phyloP scores from a whole-genome alignment of 2,797 vertebrate species.

The Hypotaenidia philippensis region DNA sequence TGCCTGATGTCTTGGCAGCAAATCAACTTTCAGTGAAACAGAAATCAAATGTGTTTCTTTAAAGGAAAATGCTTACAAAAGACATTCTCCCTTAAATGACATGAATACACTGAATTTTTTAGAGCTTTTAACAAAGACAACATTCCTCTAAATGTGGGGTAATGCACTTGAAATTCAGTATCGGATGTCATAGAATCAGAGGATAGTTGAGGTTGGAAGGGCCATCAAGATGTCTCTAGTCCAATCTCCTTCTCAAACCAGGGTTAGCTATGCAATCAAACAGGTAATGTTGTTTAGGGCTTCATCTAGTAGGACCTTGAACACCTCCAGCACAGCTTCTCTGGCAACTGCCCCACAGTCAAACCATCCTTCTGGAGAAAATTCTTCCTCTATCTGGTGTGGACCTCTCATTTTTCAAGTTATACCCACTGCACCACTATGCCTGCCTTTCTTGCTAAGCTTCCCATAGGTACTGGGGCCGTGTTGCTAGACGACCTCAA shows the following conservation, averaged over 20 bases:
- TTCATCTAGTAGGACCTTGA: background rate
- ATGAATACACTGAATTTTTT: background rate
- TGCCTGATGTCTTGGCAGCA: constrained; percentile 41
- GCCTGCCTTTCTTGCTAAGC: background rate
- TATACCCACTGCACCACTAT: background rate
- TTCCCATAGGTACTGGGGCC: fast-evolving
- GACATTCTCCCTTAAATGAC: background rate
- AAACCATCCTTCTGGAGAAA: background rate
- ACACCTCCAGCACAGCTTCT: background rate
- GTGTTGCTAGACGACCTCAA: background rate
- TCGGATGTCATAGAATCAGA: background rate
- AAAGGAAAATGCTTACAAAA: background rate
- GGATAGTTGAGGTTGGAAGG: background rate
- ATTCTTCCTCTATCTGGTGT: background rate
- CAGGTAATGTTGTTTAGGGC: background rate
- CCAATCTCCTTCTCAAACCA: background rate
- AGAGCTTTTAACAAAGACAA: background rate
- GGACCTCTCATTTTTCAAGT: background rate
- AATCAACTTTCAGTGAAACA: background rate
- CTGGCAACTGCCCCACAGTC: background rate
- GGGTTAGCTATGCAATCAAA: background rate
- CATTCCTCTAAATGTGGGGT: background rate
- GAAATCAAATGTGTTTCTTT: background rate
- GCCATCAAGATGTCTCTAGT: background rate
- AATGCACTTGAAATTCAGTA: background rate